Conservation (phyloP, 2,888 invertebrate genomes). For the Colletes collaris region DNA sequence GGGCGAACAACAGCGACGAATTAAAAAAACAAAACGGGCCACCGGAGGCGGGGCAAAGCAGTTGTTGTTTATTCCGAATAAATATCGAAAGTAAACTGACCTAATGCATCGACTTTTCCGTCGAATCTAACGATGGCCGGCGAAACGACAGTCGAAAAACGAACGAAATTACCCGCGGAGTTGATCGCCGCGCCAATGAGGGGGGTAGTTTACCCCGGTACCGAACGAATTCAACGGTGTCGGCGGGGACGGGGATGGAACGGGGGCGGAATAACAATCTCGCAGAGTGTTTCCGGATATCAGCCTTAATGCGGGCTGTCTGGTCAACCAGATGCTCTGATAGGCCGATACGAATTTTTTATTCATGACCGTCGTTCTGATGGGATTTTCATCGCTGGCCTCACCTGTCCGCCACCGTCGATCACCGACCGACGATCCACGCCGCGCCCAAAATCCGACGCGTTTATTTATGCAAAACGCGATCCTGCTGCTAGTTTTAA, state of each 20-base stretch:
- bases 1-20: not conserved
- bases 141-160: conserved; percentile 62
- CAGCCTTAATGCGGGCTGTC: conserved; percentile 73
- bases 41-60: not conserved
- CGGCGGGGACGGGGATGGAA: conserved; percentile 48
- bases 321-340: conserved; percentile 75
- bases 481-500: conserved; percentile 5
- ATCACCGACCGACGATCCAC: conserved; percentile 55
- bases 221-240: conserved; percentile 59
- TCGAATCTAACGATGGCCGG: conserved; percentile 9
- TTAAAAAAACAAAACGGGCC: not conserved
- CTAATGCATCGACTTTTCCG: conserved; percentile 12
- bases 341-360: conserved; percentile 74
- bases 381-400: conserved; percentile 77
- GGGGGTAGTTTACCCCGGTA: conserved; percentile 66
- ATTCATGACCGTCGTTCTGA: conserved; percentile 75
- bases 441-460: conserved; percentile 35
- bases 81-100: conserved; percentile 18
- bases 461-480: conserved; percentile 61
- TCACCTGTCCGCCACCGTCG: conserved; percentile 71
- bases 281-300: conserved; percentile 78
- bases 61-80: not conserved
- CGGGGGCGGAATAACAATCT: conserved; percentile 76
- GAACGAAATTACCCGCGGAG: conserved; percentile 62
- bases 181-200: conserved; percentile 67